These are phyloP conservation scores for Leucoraja erinaceus DNA, from an alignment of 2,113 vertebrate species.

Conservation along the genomic window DNA sequence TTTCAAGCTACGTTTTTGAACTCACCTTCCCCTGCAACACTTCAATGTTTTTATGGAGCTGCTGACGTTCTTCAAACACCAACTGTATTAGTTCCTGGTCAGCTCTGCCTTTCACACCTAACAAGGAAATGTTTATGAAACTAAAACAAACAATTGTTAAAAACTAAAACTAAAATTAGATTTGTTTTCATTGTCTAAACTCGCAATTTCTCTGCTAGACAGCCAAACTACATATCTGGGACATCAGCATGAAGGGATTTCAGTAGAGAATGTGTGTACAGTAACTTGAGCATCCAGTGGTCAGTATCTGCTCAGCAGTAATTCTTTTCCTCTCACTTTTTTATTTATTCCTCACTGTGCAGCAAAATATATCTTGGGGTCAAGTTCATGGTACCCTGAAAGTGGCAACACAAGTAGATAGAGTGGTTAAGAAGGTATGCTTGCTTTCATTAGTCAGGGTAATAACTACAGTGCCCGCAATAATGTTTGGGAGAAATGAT, in stretches of 20 bases:
- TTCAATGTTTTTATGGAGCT: slow-evolving; percentile 56
- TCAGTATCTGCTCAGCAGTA: neutral
- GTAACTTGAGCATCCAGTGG: neutral
- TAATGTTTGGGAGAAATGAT: too few relatives aligned
- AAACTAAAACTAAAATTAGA: slow-evolving; percentile 44
- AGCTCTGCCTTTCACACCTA: slow-evolving; percentile 59
- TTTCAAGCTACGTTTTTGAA: neutral
- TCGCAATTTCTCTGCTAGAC: neutral
- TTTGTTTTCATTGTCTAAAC: neutral
- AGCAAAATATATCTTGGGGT: neutral
- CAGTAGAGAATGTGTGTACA: neutral
- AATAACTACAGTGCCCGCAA: too few relatives aligned
- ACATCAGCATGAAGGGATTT: neutral
- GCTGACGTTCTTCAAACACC: slow-evolving; percentile 70
- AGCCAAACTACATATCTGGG: neutral
- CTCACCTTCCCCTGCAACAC: slow-evolving; percentile 64
- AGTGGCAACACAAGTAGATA: too few relatives aligned
- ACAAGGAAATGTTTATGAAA: neutral
- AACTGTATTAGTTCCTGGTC: slow-evolving; percentile 69
- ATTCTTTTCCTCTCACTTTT: neutral
- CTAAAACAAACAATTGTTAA: neutral
- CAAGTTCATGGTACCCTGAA: too few relatives aligned
- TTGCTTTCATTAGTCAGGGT: too few relatives aligned
- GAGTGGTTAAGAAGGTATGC: too few relatives aligned
- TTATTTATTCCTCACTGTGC: neutral